A percentile compares a stretch with the other conserved stretches of the same genome.
Conservation (phyloP, 2,113 vertebrate species). For the Kryptolebias marmoratus region DNA sequence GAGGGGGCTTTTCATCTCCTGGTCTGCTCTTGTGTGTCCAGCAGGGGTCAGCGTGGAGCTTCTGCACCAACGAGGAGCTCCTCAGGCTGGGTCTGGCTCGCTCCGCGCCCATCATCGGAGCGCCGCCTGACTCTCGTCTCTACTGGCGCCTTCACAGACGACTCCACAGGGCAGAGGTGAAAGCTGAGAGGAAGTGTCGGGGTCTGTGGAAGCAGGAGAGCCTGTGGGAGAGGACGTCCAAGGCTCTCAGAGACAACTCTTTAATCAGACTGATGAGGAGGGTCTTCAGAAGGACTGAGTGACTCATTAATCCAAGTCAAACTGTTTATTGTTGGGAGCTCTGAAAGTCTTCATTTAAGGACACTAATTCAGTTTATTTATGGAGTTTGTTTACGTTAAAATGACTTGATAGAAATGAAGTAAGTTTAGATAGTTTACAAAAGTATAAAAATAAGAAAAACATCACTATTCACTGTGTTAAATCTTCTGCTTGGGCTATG, state of each 20-base stretch:
- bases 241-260: constrained; percentile 59
- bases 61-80: constrained; percentile 89
- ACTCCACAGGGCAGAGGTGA: constrained; percentile 89
- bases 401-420: neutral
- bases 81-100: constrained; percentile 87
- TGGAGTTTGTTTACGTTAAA: neutral
- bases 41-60: constrained; percentile 82
- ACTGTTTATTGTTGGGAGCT: neutral
- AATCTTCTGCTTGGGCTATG: neutral
- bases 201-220: constrained; percentile 90
- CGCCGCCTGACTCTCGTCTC: constrained; percentile 79
- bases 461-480: neutral
- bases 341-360: neutral
- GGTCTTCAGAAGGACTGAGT: constrained; percentile 66
- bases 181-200: constrained; percentile 84
- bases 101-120: constrained; percentile 79
- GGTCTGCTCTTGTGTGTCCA: constrained; percentile 38
- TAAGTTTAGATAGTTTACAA: neutral
- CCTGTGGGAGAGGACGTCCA: constrained; percentile 74
- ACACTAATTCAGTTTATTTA: neutral
- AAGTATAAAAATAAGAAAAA: neutral
- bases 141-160: constrained; percentile 88
- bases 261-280: constrained; percentile 77
- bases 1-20: neutral
- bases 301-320: constrained; percentile 6